A percentile compares a stretch with the other conserved stretches of the same genome.
phyloP scores from a whole-genome alignment of 2,797 vertebrate species.

The Triplophysa bombifrons region DNA sequence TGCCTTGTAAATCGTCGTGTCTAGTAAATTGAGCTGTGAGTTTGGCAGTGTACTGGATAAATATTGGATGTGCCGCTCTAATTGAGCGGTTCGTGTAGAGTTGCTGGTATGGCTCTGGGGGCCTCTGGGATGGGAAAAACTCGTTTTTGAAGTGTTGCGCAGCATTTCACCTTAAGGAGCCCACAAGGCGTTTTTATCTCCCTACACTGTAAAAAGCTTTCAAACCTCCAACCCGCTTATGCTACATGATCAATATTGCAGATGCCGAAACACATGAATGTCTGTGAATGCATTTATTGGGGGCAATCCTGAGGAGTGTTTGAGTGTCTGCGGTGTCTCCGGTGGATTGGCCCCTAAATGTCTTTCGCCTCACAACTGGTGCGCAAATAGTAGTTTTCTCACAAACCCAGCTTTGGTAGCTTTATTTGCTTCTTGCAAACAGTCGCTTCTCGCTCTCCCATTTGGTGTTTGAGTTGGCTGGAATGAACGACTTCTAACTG shows the following conservation, averaged over 20 bases:
- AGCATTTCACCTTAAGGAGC: constrained; percentile 68
- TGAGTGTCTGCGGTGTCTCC: constrained; percentile 30
- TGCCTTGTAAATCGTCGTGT: constrained; percentile 49
- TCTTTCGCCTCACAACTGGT: constrained; percentile 17
- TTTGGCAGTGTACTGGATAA: constrained; percentile 66
- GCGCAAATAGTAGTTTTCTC: neutral
- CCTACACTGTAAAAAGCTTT: constrained; percentile 69
- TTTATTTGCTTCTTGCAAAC: constrained; percentile 38
- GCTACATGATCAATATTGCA: constrained; percentile 74
- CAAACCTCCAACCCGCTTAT: constrained; percentile 55
- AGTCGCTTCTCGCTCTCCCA: constrained; percentile 24
- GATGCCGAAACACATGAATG: constrained; percentile 63
- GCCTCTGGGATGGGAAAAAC: constrained; percentile 45
- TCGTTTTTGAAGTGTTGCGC: constrained; percentile 36
- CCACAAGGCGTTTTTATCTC: constrained; percentile 60
- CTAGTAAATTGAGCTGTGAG: constrained; percentile 54
- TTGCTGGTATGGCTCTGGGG: constrained; percentile 63
- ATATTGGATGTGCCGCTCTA: constrained; percentile 79
- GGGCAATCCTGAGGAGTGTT: constrained; percentile 58
- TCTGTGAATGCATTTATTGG: constrained; percentile 73
- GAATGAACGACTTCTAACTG: constrained; percentile 24
- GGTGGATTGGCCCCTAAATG: constrained; percentile 26
- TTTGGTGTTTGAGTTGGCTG: constrained; percentile 39
- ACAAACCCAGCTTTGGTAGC: constrained; percentile 5
- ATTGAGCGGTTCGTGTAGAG: constrained; percentile 68